A percentile compares a stretch with the other conserved stretches of the same genome.
phyloP scores from a whole-genome alignment of 1,140 invertebrate genomes.

The Pantala flavescens region DNA sequence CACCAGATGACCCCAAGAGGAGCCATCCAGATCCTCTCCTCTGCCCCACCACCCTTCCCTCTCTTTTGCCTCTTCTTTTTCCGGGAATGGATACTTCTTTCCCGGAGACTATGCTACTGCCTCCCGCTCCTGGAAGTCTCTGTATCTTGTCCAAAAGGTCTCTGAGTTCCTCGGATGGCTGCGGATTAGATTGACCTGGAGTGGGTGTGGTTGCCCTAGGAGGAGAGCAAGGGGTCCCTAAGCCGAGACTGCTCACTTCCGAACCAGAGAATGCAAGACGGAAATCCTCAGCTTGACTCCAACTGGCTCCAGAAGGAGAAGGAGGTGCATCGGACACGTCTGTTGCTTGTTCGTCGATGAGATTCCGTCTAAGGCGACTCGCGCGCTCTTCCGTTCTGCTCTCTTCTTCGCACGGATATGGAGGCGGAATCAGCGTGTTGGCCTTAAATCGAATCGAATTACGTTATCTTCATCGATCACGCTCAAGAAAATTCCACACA shows the following conservation, averaged over 20 bases:
- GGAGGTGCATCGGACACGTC: conserved; percentile 11
- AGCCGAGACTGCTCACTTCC: conserved; percentile 51
- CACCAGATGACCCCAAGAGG: background rate
- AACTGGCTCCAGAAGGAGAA: background rate
- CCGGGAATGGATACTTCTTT: background rate
- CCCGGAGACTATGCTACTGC: background rate
- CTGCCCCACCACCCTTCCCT: background rate
- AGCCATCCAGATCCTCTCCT: background rate
- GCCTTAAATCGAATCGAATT: conserved; percentile 37
- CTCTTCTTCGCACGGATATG: conserved; percentile 53
- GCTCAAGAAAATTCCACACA: too few species aligned
- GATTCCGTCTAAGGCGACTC: background rate
- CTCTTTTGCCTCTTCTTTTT: background rate
- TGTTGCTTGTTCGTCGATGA: conserved; percentile 17
- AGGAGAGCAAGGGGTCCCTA: conserved; percentile 51
- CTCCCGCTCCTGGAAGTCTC: conserved; percentile 38
- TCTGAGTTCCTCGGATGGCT: conserved; percentile 38
- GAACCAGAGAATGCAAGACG: conserved; percentile 38
- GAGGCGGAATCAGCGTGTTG: conserved; percentile 65
- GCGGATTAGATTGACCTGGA: conserved; percentile 26
- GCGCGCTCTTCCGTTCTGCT: too few species aligned
- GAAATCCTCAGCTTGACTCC: background rate
- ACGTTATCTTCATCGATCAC: too few species aligned
- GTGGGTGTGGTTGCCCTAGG: conserved; percentile 67
- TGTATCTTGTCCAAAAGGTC: conserved; percentile 58